These are phyloP conservation scores for Hesperia comma DNA, from an alignment of 2,888 invertebrate genomes.

Conservation along the genomic window DNA sequence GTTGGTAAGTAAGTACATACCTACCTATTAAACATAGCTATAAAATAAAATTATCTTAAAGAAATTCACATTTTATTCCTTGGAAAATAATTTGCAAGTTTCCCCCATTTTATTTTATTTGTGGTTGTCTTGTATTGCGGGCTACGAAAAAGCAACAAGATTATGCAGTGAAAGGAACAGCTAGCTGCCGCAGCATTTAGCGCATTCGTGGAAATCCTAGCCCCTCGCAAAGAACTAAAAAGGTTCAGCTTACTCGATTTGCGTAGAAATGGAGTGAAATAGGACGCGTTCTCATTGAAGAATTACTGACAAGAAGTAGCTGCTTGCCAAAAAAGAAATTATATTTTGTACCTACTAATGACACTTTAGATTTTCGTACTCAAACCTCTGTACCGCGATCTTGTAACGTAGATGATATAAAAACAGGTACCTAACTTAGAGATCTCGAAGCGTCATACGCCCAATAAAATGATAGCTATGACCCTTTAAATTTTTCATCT, in stretches of 20 bases:
- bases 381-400: too few relatives aligned
- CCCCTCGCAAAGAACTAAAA: constrained; percentile 1
- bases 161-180: constrained; percentile 27
- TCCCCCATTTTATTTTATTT: constrained; percentile 18
- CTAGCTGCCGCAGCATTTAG: constrained; percentile 24
- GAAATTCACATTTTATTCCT: constrained; percentile 8
- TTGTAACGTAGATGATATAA: too few relatives aligned
- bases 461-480: too few relatives aligned
- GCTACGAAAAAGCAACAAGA: constrained; percentile 26
- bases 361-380: too few relatives aligned
- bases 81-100: constrained; percentile 10
- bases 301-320: not conserved
- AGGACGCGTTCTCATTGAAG: not conserved
- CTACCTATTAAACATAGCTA: not conserved
- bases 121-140: constrained; percentile 11
- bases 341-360: too few relatives aligned
- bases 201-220: constrained; percentile 20
- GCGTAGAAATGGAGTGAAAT: not conserved
- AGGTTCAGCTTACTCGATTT: not conserved
- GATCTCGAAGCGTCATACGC: too few relatives aligned
- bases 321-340: too few relatives aligned
- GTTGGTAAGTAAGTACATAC: not conserved
- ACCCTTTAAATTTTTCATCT: too few relatives aligned
- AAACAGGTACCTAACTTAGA: too few relatives aligned
- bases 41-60: not conserved